phyloP scores from a whole-genome alignment of 2,797 vertebrate species.

The Danio tinwini region DNA sequence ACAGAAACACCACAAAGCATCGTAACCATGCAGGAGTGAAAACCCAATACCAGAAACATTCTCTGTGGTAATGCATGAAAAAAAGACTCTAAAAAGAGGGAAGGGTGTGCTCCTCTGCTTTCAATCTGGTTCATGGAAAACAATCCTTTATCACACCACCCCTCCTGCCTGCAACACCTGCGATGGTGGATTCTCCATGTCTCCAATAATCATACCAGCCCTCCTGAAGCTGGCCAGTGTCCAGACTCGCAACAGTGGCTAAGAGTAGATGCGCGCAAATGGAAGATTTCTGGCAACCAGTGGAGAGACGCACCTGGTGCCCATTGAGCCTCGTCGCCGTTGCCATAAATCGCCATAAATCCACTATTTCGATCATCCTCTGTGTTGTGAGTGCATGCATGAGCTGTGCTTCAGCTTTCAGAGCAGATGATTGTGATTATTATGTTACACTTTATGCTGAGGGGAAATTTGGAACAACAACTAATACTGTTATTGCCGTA shows the following conservation, averaged over 20 bases:
- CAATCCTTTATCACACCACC: constrained; percentile 23
- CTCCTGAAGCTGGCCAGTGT: constrained; percentile 16
- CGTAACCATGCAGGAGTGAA: not conserved
- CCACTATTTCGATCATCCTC: constrained; percentile 4
- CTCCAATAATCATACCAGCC: constrained; percentile 31
- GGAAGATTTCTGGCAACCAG: constrained; percentile 21
- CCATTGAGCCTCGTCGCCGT: constrained; percentile 1
- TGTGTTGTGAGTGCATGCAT: not conserved
- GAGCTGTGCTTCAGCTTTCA: not conserved
- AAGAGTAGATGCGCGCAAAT: constrained; percentile 19
- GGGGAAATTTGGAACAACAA: not conserved
- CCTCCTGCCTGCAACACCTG: constrained; percentile 36
- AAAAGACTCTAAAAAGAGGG: not conserved
- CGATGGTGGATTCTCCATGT: constrained; percentile 14
- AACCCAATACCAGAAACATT: not conserved
- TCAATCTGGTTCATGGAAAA: constrained; percentile 15
- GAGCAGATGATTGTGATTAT: not conserved
- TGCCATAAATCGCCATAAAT: constrained; percentile 7
- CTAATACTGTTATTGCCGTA: too few species aligned
- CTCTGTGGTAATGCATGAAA: not conserved
- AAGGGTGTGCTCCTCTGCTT: not conserved
- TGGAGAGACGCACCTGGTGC: constrained; percentile 28
- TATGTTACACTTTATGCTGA: not conserved
- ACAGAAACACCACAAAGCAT: not conserved
- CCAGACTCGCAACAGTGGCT: constrained; percentile 30